A percentile compares a stretch with the other conserved stretches of the same genome.
These are phyloP conservation scores for Hylia prasina DNA, from an alignment of 2,113 vertebrate species.

Conservation along the genomic window DNA sequence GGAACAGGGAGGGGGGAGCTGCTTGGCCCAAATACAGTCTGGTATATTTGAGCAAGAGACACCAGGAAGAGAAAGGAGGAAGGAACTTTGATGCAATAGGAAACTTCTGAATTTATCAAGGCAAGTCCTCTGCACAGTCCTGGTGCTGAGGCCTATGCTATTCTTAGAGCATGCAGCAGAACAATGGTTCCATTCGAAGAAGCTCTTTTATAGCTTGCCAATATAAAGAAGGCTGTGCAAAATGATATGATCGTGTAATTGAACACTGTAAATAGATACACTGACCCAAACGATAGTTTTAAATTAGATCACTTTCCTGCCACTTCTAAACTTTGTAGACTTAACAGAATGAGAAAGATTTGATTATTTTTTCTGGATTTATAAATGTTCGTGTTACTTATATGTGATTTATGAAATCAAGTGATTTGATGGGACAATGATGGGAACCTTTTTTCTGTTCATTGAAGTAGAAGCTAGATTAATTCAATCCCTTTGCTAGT, in stretches of 20 bases:
- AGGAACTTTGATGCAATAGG: slow-evolving; percentile 67
- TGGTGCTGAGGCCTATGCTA: slow-evolving; percentile 29
- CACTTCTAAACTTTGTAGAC: slow-evolving; percentile 20
- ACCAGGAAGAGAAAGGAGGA: slow-evolving; percentile 38
- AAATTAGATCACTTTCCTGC: slow-evolving; percentile 45
- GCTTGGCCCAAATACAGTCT: background rate
- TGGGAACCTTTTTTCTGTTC: background rate
- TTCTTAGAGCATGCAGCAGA: slow-evolving; percentile 39
- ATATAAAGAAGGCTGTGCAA: slow-evolving; percentile 59
- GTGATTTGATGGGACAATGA: background rate
- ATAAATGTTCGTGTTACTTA: background rate
- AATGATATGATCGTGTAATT: slow-evolving; percentile 59
- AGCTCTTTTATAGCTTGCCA: slow-evolving; percentile 61
- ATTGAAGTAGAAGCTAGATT: background rate
- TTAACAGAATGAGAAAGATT: background rate
- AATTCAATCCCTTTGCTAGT: background rate
- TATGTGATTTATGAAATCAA: background rate
- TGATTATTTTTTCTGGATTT: slow-evolving; percentile 19
- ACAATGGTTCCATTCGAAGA: slow-evolving; percentile 44
- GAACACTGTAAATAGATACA: slow-evolving; percentile 46
- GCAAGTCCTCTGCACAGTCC: background rate
- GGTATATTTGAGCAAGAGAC: background rate
- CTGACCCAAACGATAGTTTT: slow-evolving; percentile 11
- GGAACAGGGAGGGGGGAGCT: background rate
- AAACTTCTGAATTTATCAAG: slow-evolving; percentile 60